Conservation (phyloP, 1,140 invertebrate genomes). For the Halesus radiatus region DNA sequence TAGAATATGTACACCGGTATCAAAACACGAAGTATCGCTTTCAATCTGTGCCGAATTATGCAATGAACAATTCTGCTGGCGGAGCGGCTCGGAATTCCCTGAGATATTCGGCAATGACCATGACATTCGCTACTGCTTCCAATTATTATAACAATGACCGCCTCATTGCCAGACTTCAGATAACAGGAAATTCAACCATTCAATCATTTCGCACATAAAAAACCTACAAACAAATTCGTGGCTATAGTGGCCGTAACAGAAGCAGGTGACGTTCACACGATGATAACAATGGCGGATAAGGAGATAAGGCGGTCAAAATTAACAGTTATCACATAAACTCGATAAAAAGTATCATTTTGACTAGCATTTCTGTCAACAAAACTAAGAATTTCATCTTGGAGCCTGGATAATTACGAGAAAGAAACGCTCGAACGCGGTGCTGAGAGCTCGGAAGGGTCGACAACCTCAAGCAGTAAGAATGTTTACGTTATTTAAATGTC, state of each 20-base stretch:
- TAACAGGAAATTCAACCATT: conserved; percentile 42
- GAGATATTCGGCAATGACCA: conserved; percentile 46
- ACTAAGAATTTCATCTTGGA: background rate
- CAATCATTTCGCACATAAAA: conserved; percentile 34
- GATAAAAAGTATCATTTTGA: conserved; percentile 1
- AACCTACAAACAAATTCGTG: conserved; percentile 2
- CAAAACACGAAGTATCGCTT: conserved; percentile 50
- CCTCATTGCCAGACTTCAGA: conserved; percentile 43
- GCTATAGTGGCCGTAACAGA: background rate
- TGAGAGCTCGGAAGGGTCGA: conserved; percentile 38
- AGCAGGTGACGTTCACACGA: conserved; percentile 29
- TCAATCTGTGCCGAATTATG: conserved; percentile 52
- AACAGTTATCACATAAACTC: background rate
- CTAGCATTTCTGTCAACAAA: conserved; percentile 17
- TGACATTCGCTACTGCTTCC: conserved; percentile 32
- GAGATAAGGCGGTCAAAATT: background rate
- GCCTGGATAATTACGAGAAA: conserved; percentile 14
- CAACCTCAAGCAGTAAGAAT: conserved; percentile 41
- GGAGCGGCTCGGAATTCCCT: conserved; percentile 19
- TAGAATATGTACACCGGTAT: background rate
- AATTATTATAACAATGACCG: conserved; percentile 44
- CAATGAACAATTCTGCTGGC: conserved; percentile 28
- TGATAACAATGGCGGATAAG: conserved; percentile 7
- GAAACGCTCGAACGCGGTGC: background rate
- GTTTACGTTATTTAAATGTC: conserved; percentile 26